These are phyloP conservation scores for Acrocephalus kingi DNA, from an alignment of 2,113 vertebrate species.

Conservation along the genomic window DNA sequence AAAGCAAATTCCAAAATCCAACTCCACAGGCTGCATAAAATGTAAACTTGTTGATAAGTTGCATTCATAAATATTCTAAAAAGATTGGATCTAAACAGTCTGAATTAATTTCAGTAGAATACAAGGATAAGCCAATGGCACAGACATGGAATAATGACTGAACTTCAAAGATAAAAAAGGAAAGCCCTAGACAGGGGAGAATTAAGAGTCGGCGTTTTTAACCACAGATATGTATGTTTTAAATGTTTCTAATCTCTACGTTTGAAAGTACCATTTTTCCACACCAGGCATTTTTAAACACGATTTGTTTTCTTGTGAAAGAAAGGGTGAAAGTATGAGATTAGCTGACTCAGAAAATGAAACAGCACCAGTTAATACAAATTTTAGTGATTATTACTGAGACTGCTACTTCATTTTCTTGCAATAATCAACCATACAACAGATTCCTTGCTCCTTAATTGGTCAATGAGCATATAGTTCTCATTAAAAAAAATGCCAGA, in stretches of 20 bases:
- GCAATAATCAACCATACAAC: conserved; percentile 9
- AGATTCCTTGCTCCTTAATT: conserved; percentile 4
- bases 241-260: neutral
- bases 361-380: neutral
- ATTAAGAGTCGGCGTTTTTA: neutral
- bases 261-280: neutral
- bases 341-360: neutral
- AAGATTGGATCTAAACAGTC: neutral
- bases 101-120: neutral
- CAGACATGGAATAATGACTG: neutral
- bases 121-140: neutral
- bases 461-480: neutral
- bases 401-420: conserved; percentile 14
- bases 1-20: conserved; percentile 82
- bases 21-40: conserved; percentile 67
- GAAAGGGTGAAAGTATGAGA: neutral
- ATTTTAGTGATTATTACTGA: neutral
- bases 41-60: conserved; percentile 63
- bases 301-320: neutral
- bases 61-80: conserved; percentile 22
- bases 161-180: conserved; percentile 25
- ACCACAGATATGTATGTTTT: neutral
- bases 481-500: conserved; percentile 35
- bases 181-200: conserved; percentile 11
- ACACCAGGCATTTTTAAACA: neutral